phyloP scores from a whole-genome alignment of 2,888 invertebrate genomes.

The Sepiola atlantica region DNA sequence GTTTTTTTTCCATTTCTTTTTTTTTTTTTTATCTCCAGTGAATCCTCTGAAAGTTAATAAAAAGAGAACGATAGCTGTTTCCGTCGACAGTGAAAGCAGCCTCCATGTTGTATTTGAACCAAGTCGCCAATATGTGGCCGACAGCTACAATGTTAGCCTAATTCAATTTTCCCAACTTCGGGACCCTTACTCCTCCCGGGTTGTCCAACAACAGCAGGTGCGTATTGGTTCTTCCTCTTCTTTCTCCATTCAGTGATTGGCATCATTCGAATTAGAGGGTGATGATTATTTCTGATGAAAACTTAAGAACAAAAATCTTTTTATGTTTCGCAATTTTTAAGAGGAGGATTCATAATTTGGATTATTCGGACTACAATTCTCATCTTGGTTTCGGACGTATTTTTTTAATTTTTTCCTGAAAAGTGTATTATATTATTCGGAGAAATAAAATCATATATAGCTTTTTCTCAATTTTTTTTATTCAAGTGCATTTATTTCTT shows the following conservation, averaged over 20 bases:
- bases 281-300: no score
- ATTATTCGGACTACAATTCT: no score
- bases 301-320: no score
- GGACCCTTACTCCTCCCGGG: background rate
- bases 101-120: conserved; percentile 45
- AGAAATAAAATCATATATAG: no score
- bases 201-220: conserved; percentile 41
- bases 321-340: no score
- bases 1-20: background rate
- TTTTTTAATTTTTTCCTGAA: no score
- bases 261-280: background rate
- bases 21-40: background rate
- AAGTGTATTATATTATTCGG: no score
- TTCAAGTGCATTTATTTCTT: no score
- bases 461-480: no score
- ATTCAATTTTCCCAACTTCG: background rate
- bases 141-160: conserved; percentile 42
- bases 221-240: background rate
- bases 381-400: no score
- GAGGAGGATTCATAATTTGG: no score
- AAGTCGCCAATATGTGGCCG: conserved; percentile 5
- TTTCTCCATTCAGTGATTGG: background rate
- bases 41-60: conserved; percentile 41
- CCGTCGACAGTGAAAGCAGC: background rate
- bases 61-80: conserved; percentile 40